Percentiles rank a stretch among this genome's conserved stretches.
Conservation (phyloP, 2,888 invertebrate genomes). For the Cyrtodaria siliqua region DNA sequence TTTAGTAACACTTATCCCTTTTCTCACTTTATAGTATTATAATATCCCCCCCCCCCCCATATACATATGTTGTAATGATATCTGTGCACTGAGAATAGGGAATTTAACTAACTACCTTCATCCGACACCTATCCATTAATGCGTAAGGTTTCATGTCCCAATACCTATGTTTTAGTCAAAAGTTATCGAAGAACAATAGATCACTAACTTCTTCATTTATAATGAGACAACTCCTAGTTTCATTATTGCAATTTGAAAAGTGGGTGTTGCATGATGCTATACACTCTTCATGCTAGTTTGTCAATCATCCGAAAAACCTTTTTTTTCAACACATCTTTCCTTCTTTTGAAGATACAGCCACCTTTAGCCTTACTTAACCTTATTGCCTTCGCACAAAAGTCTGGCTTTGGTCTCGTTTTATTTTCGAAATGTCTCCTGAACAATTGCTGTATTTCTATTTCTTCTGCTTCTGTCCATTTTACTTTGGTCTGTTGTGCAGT, state of each 20-base stretch:
- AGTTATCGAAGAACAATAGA: too few relatives aligned
- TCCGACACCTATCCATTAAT: too few relatives aligned
- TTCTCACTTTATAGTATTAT: too few relatives aligned
- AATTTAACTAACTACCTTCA: too few relatives aligned
- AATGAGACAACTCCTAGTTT: too few relatives aligned
- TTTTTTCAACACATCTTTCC: conserved; percentile 14
- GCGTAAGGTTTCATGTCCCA: too few relatives aligned
- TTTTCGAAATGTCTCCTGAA: conserved; percentile 10
- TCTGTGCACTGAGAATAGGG: too few relatives aligned
- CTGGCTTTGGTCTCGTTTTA: conserved; percentile 9
- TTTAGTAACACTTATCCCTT: too few relatives aligned
- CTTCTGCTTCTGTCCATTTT: conserved; percentile 20
- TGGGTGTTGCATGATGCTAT: conserved; percentile 8
- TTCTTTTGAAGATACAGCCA: conserved; percentile 7
- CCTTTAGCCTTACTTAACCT: conserved; percentile 1
- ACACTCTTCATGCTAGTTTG: conserved; percentile 12
- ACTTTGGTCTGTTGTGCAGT: conserved; percentile 14
- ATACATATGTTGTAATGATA: too few relatives aligned
- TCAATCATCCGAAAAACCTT: conserved; percentile 12
- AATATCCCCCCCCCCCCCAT: too few relatives aligned
- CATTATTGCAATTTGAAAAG: conserved; percentile 3
- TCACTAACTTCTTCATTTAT: too few relatives aligned
- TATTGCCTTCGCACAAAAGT: conserved; percentile 2
- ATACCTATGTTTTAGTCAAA: too few relatives aligned
- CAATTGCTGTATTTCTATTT: conserved; percentile 11